Evolutionary conservation across 64 coral and sea anemone species (phyloP).

Genomic region (Cladopsammia gracilis): DNA sequence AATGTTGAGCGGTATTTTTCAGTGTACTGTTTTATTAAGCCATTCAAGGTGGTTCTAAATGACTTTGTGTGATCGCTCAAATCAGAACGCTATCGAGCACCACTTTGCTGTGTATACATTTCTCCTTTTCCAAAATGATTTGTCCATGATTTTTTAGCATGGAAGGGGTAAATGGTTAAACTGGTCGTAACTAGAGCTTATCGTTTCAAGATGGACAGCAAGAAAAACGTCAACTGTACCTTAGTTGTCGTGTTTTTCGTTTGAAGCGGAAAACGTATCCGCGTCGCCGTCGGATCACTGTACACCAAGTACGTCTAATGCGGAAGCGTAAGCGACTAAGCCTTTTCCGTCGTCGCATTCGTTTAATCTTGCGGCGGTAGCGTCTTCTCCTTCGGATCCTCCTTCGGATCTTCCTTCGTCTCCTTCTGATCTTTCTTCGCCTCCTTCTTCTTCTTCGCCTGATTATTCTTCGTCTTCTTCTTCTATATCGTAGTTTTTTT

Average conservation of each 20-base stretch:
- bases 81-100: too few species aligned
- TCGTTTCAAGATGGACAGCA: too few species aligned
- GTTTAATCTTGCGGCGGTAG: not conserved
- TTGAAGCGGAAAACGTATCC: not conserved
- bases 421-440: not conserved
- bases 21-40: too few species aligned
- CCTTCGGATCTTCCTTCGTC: too few species aligned
- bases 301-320: not conserved
- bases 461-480: constrained; percentile 7
- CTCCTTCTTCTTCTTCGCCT: not conserved
- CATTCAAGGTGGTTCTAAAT: too few species aligned
- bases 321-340: not conserved
- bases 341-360: not conserved
- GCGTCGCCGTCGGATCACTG: not conserved
- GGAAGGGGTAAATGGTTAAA: too few species aligned
- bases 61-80: too few species aligned
- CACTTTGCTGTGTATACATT: too few species aligned
- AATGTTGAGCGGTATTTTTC: too few species aligned
- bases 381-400: not conserved
- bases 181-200: too few species aligned
- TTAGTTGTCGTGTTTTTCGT: not conserved
- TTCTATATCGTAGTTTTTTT: not conserved
- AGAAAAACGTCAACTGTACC: not conserved
- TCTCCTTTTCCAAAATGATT: too few species aligned
- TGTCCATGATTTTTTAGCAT: too few species aligned